Evolutionary conservation across 1,140 invertebrate species (phyloP).

Genomic region (Elymnias hypermnestra): DNA sequence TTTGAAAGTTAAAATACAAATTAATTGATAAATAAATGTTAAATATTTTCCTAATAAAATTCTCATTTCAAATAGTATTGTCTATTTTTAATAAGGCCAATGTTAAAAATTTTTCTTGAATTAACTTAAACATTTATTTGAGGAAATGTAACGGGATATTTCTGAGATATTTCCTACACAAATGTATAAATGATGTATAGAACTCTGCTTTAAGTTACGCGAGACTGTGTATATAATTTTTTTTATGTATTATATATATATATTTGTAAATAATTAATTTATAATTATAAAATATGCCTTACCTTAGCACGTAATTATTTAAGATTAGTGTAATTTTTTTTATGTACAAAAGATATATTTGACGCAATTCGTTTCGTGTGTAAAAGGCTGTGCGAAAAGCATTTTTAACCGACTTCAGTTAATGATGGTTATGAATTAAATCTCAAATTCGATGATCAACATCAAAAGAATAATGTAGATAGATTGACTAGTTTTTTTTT

Average conservation of each 20-base stretch:
- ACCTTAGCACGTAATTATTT: slow-evolving; percentile 56
- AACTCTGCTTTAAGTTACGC: slow-evolving; percentile 57
- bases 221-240: slow-evolving; percentile 65
- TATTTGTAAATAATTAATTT: slow-evolving; percentile 66
- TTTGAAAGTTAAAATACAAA: no score
- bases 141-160: no score
- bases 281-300: slow-evolving; percentile 66
- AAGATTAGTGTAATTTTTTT: slow-evolving; percentile 42
- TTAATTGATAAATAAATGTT: no score
- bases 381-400: slow-evolving; percentile 19
- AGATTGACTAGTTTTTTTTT: slow-evolving; percentile 28
- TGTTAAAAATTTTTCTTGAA: no score
- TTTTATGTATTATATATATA: slow-evolving; percentile 53
- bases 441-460: slow-evolving; percentile 28
- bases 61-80: no score
- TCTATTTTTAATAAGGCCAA: no score
- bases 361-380: slow-evolving; percentile 12
- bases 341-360: slow-evolving; percentile 55
- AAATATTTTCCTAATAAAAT: no score
- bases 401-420: slow-evolving; percentile 19
- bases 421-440: slow-evolving; percentile 19
- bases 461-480: slow-evolving; percentile 20
- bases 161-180: slow-evolving; percentile 47
- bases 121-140: no score
- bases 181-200: slow-evolving; percentile 42